Conservation (phyloP, 2,888 invertebrate species). For the Cyclophora albipunctata region DNA sequence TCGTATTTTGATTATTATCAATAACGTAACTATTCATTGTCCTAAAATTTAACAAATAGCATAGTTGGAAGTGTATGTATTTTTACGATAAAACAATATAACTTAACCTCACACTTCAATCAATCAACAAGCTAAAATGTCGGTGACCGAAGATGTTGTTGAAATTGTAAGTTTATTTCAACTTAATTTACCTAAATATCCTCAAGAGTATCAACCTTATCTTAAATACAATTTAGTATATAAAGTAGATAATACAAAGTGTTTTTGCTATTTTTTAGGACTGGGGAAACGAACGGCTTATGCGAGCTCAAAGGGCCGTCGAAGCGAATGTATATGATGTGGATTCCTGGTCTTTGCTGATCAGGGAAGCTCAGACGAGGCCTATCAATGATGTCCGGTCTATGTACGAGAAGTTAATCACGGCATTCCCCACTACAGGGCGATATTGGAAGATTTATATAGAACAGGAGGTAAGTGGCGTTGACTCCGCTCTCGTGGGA, state of each 20-base stretch:
- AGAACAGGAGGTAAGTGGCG: slow-evolving; percentile 88
- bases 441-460: slow-evolving; percentile 99
- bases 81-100: no score
- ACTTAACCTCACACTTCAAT: no score
- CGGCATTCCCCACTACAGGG: slow-evolving; percentile 96
- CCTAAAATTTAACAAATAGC: no score
- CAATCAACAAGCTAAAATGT: slow-evolving; percentile 1
- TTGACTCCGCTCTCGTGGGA: no score
- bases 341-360: slow-evolving; percentile 97
- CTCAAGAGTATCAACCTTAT: no score
- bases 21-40: no score
- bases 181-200: neutral
- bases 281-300: slow-evolving; percentile 91
- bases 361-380: slow-evolving; percentile 93
- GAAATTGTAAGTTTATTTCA: slow-evolving; percentile 8
- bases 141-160: slow-evolving; percentile 5
- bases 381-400: slow-evolving; percentile 91
- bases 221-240: no score
- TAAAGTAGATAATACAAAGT: no score
- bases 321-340: slow-evolving; percentile 94
- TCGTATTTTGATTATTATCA: no score
- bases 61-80: no score
- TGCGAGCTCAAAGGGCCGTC: slow-evolving; percentile 88
- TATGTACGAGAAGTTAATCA: slow-evolving; percentile 95
- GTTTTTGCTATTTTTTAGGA: slow-evolving; percentile 71